These are phyloP conservation scores for Atta texana DNA, from an alignment of 1,140 invertebrate genomes.

Conservation along the genomic window DNA sequence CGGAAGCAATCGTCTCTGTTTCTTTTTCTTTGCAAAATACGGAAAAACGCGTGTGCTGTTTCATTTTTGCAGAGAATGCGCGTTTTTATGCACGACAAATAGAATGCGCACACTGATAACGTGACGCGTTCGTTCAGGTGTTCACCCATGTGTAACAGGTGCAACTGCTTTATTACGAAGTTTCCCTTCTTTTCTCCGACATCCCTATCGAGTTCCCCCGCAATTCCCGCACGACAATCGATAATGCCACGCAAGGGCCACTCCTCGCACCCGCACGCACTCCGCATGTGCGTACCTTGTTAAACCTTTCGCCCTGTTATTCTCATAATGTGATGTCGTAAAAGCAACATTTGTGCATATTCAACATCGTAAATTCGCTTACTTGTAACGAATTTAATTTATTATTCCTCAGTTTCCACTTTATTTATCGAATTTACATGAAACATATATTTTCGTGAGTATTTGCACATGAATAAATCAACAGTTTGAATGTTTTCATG, in stretches of 20 bases:
- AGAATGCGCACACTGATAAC: slow-evolving; percentile 63
- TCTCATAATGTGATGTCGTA: neutral
- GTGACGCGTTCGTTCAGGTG: slow-evolving; percentile 24
- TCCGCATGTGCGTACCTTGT: slow-evolving; percentile 70
- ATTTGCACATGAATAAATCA: slow-evolving; percentile 2
- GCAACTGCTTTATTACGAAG: slow-evolving; percentile 63
- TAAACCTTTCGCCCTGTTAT: slow-evolving; percentile 29
- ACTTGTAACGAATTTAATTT: neutral
- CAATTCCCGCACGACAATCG: slow-evolving; percentile 68
- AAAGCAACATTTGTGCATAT: neutral
- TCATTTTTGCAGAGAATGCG: neutral
- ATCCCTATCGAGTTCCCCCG: neutral
- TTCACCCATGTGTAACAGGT: slow-evolving; percentile 70
- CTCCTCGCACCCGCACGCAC: slow-evolving; percentile 19
- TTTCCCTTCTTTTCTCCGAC: slow-evolving; percentile 56
- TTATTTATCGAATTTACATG: neutral
- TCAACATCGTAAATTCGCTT: neutral
- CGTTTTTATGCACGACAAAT: slow-evolving; percentile 52
- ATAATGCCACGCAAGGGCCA: slow-evolving; percentile 70
- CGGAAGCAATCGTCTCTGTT: neutral
- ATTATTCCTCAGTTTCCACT: neutral
- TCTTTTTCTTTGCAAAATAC: neutral
- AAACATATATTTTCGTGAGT: neutral
- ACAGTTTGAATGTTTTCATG: neutral
- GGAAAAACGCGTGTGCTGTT: neutral